Evolutionary conservation across 2,113 vertebrate genomes (phyloP), one percentile per base, ranked within the genome.

Genomic region (Apaloderma vittatum): DNA sequence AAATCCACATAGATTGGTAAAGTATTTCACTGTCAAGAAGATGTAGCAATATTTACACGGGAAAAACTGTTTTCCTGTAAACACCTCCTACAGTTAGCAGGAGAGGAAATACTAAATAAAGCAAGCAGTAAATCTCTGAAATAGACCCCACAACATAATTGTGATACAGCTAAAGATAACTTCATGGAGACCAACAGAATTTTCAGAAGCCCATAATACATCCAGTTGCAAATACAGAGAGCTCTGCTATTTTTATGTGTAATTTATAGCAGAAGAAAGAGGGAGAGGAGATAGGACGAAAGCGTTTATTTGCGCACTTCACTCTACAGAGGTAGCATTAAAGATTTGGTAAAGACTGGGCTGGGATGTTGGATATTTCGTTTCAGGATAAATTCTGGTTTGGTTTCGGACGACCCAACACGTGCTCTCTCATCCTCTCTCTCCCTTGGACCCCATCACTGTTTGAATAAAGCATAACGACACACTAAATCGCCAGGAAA

Each of bases 351-450:
- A 45, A 52, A 11, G 3, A 4, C 3, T 17, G 27, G 18, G 34
- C 45, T 37, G 34, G 8, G 32, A 34, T 7, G 76, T 49, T 1
- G 27, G 30, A 17, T 36, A 34, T 8, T 24, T n/a, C 49, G 8
- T 78, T 87, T 63, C 55, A 27, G 51, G 24, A 59, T 67, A 13
- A 70, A 71, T 85, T 43, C n/a, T 24, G 19, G 6, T 55, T 55
- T 40, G 40, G 23, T 54, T 95, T 52, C 43, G 49, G 45, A 40
- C 8, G 51, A 19, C 14, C 71, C 29, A 18, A 24, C 40, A 11
- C 40, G 32, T 1, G 6, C 13, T 20, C 19, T 20, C 19, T 66
- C 0, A 0, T 21, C 43, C n/a, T 26, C 27, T 11, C 23, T 68
- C 67, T 54, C 46, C 55, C 48, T 20, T 5, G 1, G 75, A 48